These are phyloP conservation scores for Conistra vaccinii DNA, from an alignment of 2,888 invertebrate genomes.

Conservation along the genomic window DNA sequence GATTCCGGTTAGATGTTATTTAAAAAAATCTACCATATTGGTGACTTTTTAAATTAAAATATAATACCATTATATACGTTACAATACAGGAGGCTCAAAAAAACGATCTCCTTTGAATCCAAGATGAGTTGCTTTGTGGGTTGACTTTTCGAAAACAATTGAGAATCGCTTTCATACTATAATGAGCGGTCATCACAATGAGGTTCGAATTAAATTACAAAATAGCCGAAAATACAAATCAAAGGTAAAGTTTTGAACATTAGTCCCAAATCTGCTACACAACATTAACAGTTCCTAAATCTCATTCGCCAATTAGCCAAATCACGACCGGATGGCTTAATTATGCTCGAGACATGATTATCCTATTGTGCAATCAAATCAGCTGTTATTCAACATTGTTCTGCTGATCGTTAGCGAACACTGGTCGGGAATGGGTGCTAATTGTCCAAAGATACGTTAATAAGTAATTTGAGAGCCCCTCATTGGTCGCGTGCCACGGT, in stretches of 20 bases:
- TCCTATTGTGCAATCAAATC: slow-evolving; percentile 39
- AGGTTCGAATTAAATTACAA: neutral
- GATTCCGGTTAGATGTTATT: too few relatives aligned
- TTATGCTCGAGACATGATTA: slow-evolving; percentile 36
- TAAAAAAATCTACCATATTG: too few relatives aligned
- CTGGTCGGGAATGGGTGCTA: slow-evolving; percentile 37
- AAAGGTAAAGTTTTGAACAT: neutral
- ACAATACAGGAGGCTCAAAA: too few relatives aligned
- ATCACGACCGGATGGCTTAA: slow-evolving; percentile 12
- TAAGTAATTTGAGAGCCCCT: slow-evolving; percentile 60
- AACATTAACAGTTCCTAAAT: slow-evolving; percentile 1
- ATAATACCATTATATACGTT: too few relatives aligned
- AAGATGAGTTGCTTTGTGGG: neutral
- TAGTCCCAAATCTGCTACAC: neutral
- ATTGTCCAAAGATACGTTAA: slow-evolving; percentile 48
- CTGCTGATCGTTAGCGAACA: neutral
- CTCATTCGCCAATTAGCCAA: slow-evolving; percentile 41
- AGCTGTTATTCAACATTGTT: slow-evolving; percentile 42
- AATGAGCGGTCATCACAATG: neutral
- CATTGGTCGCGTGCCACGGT: slow-evolving; percentile 82
- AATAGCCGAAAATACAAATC: neutral
- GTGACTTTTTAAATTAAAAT: too few relatives aligned
- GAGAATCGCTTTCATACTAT: neutral
- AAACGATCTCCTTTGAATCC: too few relatives aligned
- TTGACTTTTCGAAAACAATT: slow-evolving; percentile 1